phyloP scores from a whole-genome alignment of 2,113 vertebrate genomes.

The Anser brachyrhynchus region DNA sequence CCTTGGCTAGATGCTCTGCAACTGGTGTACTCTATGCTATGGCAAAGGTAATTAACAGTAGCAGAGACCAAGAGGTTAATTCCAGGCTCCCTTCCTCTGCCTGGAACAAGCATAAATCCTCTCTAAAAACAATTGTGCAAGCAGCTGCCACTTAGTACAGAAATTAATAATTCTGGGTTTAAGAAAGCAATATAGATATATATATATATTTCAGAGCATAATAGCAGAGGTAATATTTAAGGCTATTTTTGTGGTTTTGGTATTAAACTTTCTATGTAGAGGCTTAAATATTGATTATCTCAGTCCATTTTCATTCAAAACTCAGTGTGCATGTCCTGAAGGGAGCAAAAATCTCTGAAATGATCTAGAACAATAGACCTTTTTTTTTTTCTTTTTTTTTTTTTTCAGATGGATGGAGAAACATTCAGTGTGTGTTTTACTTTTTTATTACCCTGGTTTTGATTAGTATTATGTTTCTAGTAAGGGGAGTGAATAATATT shows the following conservation, averaged over 20 bases:
- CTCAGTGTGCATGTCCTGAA: neutral
- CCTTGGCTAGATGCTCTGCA: neutral
- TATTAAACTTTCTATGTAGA: neutral
- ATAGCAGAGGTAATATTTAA: neutral
- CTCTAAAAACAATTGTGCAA: neutral
- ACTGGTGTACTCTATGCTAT: neutral
- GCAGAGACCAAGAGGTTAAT: slow-evolving; percentile 33
- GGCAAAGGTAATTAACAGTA: slow-evolving; percentile 22
- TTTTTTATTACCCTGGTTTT: neutral
- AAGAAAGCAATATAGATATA: neutral
- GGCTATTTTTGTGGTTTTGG: neutral
- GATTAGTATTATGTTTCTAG: neutral
- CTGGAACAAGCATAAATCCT: neutral
- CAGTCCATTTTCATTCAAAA: neutral
- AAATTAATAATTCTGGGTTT: neutral
- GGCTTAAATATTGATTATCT: neutral
- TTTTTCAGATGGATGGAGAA: neutral
- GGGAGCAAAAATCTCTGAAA: neutral
- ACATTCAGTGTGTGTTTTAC: neutral
- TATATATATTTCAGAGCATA: neutral
- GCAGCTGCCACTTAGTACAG: neutral
- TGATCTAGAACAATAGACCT: neutral
- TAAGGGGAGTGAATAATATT: neutral
- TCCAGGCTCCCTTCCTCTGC: neutral
- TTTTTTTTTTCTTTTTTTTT: neutral